A percentile compares a stretch with the other conserved stretches of the same genome.
These are phyloP conservation scores for Chaetodon auriga DNA, from an alignment of 2,113 vertebrate species.

Conservation along the genomic window DNA sequence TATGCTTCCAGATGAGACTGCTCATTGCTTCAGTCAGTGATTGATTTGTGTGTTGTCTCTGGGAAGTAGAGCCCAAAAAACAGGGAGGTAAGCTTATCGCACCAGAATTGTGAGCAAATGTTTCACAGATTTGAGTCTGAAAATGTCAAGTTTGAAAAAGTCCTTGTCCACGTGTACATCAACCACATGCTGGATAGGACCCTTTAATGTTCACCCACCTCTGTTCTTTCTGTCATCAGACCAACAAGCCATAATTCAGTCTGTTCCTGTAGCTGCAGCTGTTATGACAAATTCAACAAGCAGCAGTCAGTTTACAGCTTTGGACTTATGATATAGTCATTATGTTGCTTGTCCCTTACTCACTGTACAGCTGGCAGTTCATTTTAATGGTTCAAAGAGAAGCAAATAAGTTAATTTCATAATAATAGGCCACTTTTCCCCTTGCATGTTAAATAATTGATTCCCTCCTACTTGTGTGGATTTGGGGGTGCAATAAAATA, in stretches of 20 bases:
- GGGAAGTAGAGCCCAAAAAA: not conserved
- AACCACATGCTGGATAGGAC: not conserved
- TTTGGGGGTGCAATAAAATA: not conserved
- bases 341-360: not conserved
- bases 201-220: not conserved
- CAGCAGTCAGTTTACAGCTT: conserved; percentile 43
- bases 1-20: not conserved
- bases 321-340: not conserved
- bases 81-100: not conserved
- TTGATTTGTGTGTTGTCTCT: not conserved
- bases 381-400: conserved; percentile 4
- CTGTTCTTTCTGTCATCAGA: not conserved
- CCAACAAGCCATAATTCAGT: conserved; percentile 37
- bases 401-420: not conserved
- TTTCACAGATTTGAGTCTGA: not conserved
- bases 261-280: conserved; percentile 1
- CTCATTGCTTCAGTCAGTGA: not conserved
- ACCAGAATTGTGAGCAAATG: not conserved
- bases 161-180: not conserved
- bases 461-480: not conserved
- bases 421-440: not conserved
- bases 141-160: not conserved
- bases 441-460: not conserved
- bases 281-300: conserved; percentile 50
- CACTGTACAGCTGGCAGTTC: no score